These are phyloP conservation scores for Philonicus albiceps DNA, from an alignment of 2,888 invertebrate species.

Conservation along the genomic window DNA sequence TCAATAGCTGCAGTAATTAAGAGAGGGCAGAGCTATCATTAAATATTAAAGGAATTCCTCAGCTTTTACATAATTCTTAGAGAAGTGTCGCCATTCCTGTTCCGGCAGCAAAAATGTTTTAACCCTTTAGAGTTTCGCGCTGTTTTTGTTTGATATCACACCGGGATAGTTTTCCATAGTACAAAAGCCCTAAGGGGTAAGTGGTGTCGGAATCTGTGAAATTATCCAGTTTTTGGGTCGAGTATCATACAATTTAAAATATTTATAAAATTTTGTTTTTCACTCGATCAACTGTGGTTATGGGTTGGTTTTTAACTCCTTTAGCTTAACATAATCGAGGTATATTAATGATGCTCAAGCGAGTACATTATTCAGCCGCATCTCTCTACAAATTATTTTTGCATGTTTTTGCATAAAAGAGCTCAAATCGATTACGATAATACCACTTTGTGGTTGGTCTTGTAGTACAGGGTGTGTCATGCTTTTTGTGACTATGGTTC, in stretches of 20 bases:
- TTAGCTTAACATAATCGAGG: not conserved
- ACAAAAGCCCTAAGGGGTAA: not conserved
- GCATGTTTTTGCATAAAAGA: not conserved
- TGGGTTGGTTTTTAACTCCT: not conserved
- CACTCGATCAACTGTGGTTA: not conserved
- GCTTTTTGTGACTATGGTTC: not conserved
- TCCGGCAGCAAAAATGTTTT: not conserved
- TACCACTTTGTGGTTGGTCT: not conserved
- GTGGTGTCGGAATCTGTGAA: not conserved
- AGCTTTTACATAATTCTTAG: not conserved
- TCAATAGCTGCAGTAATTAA: not conserved
- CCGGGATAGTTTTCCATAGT: not conserved
- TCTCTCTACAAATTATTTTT: not conserved
- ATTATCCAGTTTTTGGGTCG: not conserved
- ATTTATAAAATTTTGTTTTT: not conserved
- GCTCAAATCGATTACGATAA: not conserved
- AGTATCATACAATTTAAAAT: not conserved
- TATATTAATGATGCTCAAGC: not conserved
- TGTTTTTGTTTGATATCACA: not conserved
- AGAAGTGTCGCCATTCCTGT: not conserved
- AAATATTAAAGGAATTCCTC: not conserved
- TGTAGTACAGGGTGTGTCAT: not conserved
- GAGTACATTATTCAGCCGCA: not conserved
- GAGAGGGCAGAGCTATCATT: not conserved
- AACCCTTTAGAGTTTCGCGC: not conserved